A percentile compares a stretch with the other conserved stretches of the same genome.
Evolutionary conservation across 2,113 vertebrate species (phyloP).

Genomic region (Pteruthius melanotis): DNA sequence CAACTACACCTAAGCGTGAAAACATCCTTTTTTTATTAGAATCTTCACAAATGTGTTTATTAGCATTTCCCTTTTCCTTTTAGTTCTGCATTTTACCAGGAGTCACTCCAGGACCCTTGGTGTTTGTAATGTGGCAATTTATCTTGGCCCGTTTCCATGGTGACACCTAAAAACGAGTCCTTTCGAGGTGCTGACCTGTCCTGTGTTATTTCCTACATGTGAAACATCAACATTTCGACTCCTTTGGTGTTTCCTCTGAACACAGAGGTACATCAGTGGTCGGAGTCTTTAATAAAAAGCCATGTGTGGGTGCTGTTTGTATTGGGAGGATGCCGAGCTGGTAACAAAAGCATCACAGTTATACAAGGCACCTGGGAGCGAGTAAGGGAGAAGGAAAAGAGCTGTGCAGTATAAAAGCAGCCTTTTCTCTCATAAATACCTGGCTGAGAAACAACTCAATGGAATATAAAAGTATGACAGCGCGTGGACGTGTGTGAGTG

Average conservation of each 20-base stretch:
- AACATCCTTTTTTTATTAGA: slow-evolving; percentile 25
- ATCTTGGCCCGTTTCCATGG: slow-evolving; percentile 73
- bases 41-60: slow-evolving; percentile 12
- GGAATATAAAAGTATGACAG: neutral
- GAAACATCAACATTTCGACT: slow-evolving; percentile 62
- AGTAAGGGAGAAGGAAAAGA: slow-evolving; percentile 14
- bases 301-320: slow-evolving; percentile 67
- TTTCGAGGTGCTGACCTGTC: slow-evolving; percentile 67
- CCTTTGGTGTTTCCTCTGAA: slow-evolving; percentile 52
- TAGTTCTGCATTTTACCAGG: neutral
- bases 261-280: slow-evolving; percentile 49
- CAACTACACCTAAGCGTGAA: slow-evolving; percentile 13
- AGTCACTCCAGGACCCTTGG: slow-evolving; percentile 38
- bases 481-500: neutral
- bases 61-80: slow-evolving; percentile 22
- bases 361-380: slow-evolving; percentile 65
- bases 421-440: slow-evolving; percentile 65
- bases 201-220: slow-evolving; percentile 68
- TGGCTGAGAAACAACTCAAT: slow-evolving; percentile 3
- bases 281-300: slow-evolving; percentile 61
- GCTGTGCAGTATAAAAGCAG: slow-evolving; percentile 38
- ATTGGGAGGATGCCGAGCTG: slow-evolving; percentile 63
- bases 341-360: slow-evolving; percentile 78
- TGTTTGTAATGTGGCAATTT: slow-evolving; percentile 58
- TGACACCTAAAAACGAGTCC: slow-evolving; percentile 67